Evolutionary conservation across 2,113 vertebrate species (phyloP).

Genomic region (Opisthocomus hoazin): DNA sequence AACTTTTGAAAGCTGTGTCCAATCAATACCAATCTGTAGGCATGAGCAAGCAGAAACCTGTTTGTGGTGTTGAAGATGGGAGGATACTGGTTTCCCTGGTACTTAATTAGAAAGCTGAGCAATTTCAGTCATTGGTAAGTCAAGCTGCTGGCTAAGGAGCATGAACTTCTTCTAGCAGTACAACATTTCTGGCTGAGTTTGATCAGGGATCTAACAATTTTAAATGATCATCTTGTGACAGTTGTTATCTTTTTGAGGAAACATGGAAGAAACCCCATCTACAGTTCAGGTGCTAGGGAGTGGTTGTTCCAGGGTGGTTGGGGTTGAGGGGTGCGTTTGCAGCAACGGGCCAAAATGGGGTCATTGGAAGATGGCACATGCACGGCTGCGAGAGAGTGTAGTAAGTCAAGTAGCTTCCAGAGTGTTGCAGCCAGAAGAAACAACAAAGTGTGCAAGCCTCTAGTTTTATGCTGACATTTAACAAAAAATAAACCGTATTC

Average conservation of each 20-base stretch:
- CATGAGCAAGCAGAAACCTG: background rate
- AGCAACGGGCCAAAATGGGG: background rate
- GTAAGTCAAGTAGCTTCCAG: background rate
- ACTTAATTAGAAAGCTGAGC: background rate
- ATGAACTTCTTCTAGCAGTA: background rate
- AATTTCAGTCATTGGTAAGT: background rate
- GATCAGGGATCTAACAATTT: background rate
- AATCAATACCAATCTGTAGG: background rate
- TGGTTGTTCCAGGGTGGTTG: background rate
- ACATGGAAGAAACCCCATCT: fast-evolving
- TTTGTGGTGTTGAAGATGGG: background rate
- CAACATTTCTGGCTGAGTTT: background rate
- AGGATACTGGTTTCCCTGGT: background rate
- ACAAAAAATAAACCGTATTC: background rate
- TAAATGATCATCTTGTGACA: fast-evolving
- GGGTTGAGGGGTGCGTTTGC: background rate
- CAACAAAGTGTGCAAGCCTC: background rate
- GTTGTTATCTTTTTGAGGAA: background rate
- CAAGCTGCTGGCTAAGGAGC: background rate
- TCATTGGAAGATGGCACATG: background rate
- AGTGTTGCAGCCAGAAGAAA: background rate
- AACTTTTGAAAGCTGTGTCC: background rate
- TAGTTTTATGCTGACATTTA: conserved; percentile 16
- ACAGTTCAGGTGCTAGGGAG: background rate
- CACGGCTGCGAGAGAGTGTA: background rate